Base-by-base conservation (phyloP, 2,797 vertebrate species). In the Pygocentrus nattereri region DNA sequence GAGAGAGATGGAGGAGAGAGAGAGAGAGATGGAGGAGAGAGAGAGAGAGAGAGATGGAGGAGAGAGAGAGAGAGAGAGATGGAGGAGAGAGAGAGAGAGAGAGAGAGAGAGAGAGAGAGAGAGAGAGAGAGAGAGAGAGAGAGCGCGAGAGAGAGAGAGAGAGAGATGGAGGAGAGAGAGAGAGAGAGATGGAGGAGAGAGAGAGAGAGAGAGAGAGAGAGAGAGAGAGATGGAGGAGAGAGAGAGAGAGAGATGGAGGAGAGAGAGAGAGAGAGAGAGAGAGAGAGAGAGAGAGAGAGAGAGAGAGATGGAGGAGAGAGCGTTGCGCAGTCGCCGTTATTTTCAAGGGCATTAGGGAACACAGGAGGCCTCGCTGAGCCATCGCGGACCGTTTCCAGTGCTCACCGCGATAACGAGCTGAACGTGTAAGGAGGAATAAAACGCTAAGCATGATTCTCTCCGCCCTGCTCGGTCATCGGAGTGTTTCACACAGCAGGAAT, bases 151-250 rank as follows among this genome's bases (percentile, higher is more conserved):
- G 44, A 27, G 56, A 64, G 30, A 8, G 5, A 38, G 38, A 13
- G 38, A 47, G 23, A 74, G 41, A 23, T 21, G 88, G 88, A 84
- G 74, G 72, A 87, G 23, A 10, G n/a, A 6, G n/a, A 23, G 54
- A n/a, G 8, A 23, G 10, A 11, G 1, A 21, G 23, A 2, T 1
- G 5, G 7, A 2, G 10, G 5, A 3, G 21, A 23, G 54, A 23
- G 21, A 23, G 54, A 23, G n/a, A 58, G 3, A 23, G 54, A 58
- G 0, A 10, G 7, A 10, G 6, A 4, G 10, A 5, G 6, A 11
- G 10, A 23, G 3, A 11, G 54, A 56, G 54, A 23, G 10, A 23
- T 4, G 7, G 1, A 21, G 21, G 7, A 21, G 5, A 56, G 21
- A 56, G 50, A 52, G 15, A 11, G 21, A 23, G 7, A 10, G 21